Conservation (phyloP, 2,113 vertebrate species). For the Indicator indicator region DNA sequence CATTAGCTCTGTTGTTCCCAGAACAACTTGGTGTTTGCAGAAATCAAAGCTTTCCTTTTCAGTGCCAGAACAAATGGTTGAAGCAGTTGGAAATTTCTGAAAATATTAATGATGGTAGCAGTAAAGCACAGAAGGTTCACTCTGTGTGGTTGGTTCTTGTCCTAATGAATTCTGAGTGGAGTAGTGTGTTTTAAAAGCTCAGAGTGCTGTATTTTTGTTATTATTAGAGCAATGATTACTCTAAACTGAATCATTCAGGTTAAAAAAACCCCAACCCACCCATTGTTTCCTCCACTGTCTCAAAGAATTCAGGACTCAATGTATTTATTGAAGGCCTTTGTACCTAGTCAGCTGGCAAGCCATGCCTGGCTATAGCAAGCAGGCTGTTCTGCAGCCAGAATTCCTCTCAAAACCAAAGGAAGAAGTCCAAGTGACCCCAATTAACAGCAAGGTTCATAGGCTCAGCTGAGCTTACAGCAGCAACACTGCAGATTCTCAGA, state of each 20-base stretch:
- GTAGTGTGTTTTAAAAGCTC: neutral
- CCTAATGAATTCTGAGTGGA: neutral
- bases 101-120: neutral
- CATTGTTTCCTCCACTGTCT: neutral
- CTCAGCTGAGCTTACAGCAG: neutral
- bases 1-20: neutral
- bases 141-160: neutral
- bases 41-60: slow-evolving; percentile 35
- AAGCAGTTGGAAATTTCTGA: slow-evolving; percentile 26
- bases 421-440: slow-evolving; percentile 4
- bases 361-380: neutral
- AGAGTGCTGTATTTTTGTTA: neutral
- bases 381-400: neutral
- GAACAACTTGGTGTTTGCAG: slow-evolving; percentile 28
- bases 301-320: neutral
- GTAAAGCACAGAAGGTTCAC: neutral
- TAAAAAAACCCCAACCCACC: neutral
- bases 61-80: slow-evolving; percentile 33
- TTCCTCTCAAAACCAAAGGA: neutral
- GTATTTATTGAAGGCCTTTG: neutral
- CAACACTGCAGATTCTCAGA: neutral
- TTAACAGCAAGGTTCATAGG: neutral
- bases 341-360: neutral
- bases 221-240: neutral
- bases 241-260: neutral